Evolutionary conservation across 2,113 vertebrate species (phyloP).

Genomic region (Mormoops blainvillei): DNA sequence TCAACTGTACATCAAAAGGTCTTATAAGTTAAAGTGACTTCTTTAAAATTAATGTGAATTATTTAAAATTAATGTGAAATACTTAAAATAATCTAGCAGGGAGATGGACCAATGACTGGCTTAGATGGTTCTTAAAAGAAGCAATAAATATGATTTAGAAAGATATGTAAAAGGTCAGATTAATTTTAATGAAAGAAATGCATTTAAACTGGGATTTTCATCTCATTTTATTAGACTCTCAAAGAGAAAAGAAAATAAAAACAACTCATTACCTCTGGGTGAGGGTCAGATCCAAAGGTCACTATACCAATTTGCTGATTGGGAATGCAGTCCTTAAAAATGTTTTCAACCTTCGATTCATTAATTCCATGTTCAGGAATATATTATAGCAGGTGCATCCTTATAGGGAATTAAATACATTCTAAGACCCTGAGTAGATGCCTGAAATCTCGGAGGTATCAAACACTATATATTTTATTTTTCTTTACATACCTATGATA

Average conservation of each 20-base stretch:
- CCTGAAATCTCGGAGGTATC: not conserved
- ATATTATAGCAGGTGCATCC: not conserved
- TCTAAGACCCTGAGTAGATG: not conserved
- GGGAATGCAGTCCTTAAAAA: not conserved
- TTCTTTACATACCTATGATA: not conserved
- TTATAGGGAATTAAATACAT: not conserved
- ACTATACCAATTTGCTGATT: not conserved
- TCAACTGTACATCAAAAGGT: not conserved
- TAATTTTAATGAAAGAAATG: slow-evolving; percentile 10
- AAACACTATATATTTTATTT: not conserved
- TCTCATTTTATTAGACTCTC: not conserved
- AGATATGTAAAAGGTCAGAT: not conserved
- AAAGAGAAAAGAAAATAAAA: not conserved
- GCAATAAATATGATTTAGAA: not conserved
- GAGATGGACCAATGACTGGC: not conserved
- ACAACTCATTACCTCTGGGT: not conserved
- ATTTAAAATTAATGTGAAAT: not conserved
- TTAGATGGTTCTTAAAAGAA: not conserved
- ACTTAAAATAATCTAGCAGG: not conserved
- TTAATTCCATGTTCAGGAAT: not conserved
- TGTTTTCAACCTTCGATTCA: not conserved
- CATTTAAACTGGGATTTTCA: not conserved
- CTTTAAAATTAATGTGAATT: not conserved
- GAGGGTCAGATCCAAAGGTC: not conserved
- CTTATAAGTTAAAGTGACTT: not conserved